Evolutionary conservation across 2,113 vertebrate species (phyloP), one percentile per base, ranked within the genome.

Genomic region (Pica pica): DNA sequence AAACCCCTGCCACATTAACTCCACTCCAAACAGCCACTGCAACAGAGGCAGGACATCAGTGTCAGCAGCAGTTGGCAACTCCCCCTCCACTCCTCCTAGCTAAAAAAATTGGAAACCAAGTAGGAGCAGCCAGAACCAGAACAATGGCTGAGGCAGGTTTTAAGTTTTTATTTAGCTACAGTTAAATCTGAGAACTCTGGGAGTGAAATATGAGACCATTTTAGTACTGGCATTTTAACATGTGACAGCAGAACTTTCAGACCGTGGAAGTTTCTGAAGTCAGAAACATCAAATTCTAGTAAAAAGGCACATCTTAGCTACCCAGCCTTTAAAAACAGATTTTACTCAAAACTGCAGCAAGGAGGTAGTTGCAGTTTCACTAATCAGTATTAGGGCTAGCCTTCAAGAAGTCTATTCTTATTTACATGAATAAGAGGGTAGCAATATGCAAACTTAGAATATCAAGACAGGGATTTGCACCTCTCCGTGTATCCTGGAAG

Each of bases 21-120:
- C 99, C 99, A 0, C 99, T 99, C 99, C 99, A 99, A 53, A 99
- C 99, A 13, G 99, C 98, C 95, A 99, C 99, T 99, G 92, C 2
- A 86, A 95, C 18, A 96, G 46, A 76, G 19, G 46, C 27, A 35
- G 28, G 12, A 53, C 2, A 1, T 26, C 44, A 95, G 28, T 24
- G 71, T 61, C n/a, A 59, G 22, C 2, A 80, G 39, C 35, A n/a
- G 10, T 31, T 63, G 18, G 57, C 7, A 39, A 60, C 13, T 30
- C 16, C 13, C 22, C 41, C 6, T 82, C 26, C 39, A 20, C 52
- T 37, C 39, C 47, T 37, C 27, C n/a, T 7, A 11, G 11, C n/a
- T 9, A 55, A 57, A 28, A 7, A 7, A 83, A 74, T 3, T 30
- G 13, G 15, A 49, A 84, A 44, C 17, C 26, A 71, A 71, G 28